Evolutionary conservation across 2,797 vertebrate species (phyloP), one percentile per base, ranked within the genome.

Genomic region (Furcifer pardalis): DNA sequence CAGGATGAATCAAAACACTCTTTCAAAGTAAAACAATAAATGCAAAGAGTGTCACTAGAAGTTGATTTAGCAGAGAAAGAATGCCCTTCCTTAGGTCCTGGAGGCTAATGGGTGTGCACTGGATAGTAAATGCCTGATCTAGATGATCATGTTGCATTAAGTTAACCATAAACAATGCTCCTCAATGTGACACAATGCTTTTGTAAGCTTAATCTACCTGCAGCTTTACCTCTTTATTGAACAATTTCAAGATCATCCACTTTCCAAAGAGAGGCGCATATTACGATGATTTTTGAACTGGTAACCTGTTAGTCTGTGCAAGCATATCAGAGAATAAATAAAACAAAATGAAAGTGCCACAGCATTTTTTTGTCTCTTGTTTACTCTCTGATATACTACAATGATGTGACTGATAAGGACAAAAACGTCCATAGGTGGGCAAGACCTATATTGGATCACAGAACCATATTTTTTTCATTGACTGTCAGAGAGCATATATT

Each of bases 1-100:
- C 0, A 6, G 23, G 27, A 56, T 74, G 84, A 86, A 60, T 65
- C 85, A 91, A 91, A 92, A 71, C 42, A 77, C 30, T 65, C 85
- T 88, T 88, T 89, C 75, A 84, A 86, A 87, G 37, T 37, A 84
- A 52, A 88, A 84, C 37, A 59, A 71, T 44, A 84, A 86, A 87
- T 68, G 84, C 77, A 86, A 84, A 30, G 32, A 1, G 46, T 44
- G 30, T 81, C 80, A 86, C 81, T 83, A 49, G 52, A 56, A 19
- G 76, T 37, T 19, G 74, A 73, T 75, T 73, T 52, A 89, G 30
- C 27, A 68, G 12, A n/a, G 69, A 13, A 79, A 87, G 42, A 84
- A 69, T 83, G 74, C n/a, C 8, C 66, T 86, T 89, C 81, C 72
- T 87, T 91, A 60, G 60, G 76, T 79, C 37, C 72, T 86, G 56